These are phyloP conservation scores for Pterocles burchelli DNA, from an alignment of 2,113 vertebrate genomes.

Conservation along the genomic window DNA sequence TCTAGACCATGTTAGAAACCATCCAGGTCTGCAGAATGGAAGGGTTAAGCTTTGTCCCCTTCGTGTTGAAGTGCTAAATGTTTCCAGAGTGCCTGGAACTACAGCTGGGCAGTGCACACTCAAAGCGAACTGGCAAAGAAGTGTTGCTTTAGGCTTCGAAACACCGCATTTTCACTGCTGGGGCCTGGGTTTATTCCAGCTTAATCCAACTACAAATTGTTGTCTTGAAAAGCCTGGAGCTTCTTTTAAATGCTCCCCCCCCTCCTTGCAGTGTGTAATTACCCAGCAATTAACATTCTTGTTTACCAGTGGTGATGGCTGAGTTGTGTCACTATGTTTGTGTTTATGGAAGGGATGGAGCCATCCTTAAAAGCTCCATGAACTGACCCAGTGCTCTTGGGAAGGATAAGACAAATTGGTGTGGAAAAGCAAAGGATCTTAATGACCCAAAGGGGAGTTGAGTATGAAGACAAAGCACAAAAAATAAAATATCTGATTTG, in stretches of 20 bases:
- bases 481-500: neutral
- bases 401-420: constrained; percentile 38
- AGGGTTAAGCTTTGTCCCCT: constrained; percentile 23
- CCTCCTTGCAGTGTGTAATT: neutral
- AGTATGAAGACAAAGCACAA: constrained; percentile 9
- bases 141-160: constrained; percentile 66
- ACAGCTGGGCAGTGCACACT: constrained; percentile 25
- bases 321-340: neutral
- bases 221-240: constrained; percentile 37
- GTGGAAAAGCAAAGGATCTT: constrained; percentile 31
- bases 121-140: constrained; percentile 40
- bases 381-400: constrained; percentile 24
- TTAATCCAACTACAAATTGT: constrained; percentile 68
- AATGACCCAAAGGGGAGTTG: neutral
- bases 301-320: constrained; percentile 10
- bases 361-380: neutral
- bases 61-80: neutral
- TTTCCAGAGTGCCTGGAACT: constrained; percentile 48
- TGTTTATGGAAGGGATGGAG: constrained; percentile 24
- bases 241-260: neutral
- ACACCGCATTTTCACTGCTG: constrained; percentile 10
- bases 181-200: constrained; percentile 54
- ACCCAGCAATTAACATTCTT: constrained; percentile 24
- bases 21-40: neutral
- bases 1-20: neutral